Evolutionary conservation across 2,888 invertebrate genomes (phyloP).

Genomic region (Didymodactylos carnosus): DNA sequence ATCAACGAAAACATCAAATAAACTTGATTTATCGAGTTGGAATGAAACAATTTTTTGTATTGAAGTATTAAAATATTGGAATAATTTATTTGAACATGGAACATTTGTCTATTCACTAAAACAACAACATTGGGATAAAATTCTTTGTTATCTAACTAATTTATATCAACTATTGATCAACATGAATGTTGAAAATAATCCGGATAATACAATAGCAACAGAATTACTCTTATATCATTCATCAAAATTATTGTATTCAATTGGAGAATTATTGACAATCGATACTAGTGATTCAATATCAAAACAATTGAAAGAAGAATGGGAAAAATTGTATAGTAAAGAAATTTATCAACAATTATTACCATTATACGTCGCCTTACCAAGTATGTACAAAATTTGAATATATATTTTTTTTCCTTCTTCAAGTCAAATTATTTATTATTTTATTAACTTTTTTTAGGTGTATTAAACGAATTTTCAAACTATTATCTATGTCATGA

Average conservation of each 20-base stretch:
- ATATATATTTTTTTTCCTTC: neutral
- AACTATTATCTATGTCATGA: neutral
- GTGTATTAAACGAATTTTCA: neutral
- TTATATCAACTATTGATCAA: neutral
- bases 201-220: neutral
- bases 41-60: no score
- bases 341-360: neutral
- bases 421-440: neutral
- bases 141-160: neutral
- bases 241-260: neutral
- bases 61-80: neutral
- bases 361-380: neutral
- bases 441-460: neutral
- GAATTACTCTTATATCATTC: neutral
- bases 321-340: neutral
- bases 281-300: neutral
- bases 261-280: neutral
- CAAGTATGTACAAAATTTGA: neutral
- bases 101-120: neutral
- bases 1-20: neutral
- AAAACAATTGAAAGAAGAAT: neutral
- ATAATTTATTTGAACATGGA: neutral
- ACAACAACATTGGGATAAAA: neutral
- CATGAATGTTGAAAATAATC: neutral
- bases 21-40: no score